Evolutionary conservation across 1,140 invertebrate species (phyloP), one percentile per base, ranked within the genome.

Genomic region (Papilio aristodemus): DNA sequence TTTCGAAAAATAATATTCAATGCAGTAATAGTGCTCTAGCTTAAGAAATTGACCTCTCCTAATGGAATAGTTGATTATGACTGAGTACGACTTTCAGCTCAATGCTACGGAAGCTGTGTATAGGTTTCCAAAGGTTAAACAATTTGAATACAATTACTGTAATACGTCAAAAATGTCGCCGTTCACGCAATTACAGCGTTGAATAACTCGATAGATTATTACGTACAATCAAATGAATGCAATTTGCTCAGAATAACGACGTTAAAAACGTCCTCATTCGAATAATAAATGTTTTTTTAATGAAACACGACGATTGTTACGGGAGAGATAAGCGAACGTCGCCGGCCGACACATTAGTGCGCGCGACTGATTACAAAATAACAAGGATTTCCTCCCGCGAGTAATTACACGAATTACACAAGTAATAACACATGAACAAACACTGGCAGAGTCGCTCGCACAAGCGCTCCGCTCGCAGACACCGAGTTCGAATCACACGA

Each of bases 361-460:
- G 69, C 72, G 77, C 72, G 77, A 78, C 69, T 75, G 72, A 88
- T 88, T 86, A 87, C 83, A 75, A 83, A 85, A 87, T 81, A 83
- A 85, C 77, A 73, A 84, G 84, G 83, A 89, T 81, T 87, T 89
- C 81, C 87, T 89, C 85, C 76, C 76, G 78, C 73, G 68, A 73
- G 73, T 85, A 83, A 89, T 85, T 83, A 85, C 77, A 76, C 74
- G 71, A 84, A 84, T 89, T 83, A 84, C 78, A 73, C 78, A 81
- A 83, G 77, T 81, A 87, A 84, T 86, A 78, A 86, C 80, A 84
- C 74, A 80, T 85, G 80, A 83, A 84, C 81, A 82, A 85, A 84
- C 76, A 67, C 17, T 71, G 69, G 74, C 58, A 71, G 71, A 63
- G 62, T 73, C 73, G 77, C 73, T 69, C 75, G 76, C 73, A 73